Conservation (phyloP, 2,797 vertebrate genomes). For the Taeniopygia guttata region DNA sequence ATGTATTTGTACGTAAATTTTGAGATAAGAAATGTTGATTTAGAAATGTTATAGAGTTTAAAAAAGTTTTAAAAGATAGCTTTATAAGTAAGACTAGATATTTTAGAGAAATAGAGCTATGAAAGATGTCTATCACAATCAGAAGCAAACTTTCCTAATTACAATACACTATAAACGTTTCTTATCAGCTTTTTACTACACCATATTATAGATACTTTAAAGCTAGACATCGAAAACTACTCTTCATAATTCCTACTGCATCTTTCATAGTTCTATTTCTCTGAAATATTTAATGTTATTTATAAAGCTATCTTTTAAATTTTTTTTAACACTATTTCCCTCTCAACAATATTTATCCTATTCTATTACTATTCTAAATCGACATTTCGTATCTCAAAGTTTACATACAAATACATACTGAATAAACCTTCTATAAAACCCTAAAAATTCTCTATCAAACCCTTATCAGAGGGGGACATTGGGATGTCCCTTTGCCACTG, state of each 20-base stretch:
- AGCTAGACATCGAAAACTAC: too few relatives aligned
- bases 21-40: background rate
- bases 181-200: too few relatives aligned
- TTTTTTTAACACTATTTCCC: background rate
- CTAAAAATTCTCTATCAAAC: background rate
- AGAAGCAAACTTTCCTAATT: too few relatives aligned
- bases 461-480: rapidly evolving
- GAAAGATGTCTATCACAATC: too few relatives aligned
- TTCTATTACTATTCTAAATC: background rate
- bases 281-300: background rate
- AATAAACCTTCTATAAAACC: background rate
- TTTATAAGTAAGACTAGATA: background rate
- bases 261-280: background rate
- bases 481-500: background rate
- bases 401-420: background rate
- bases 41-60: background rate
- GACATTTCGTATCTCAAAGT: background rate
- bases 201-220: too few relatives aligned
- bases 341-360: background rate
- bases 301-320: background rate
- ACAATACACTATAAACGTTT: too few relatives aligned
- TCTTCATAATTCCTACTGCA: too few relatives aligned
- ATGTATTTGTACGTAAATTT: background rate
- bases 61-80: background rate
- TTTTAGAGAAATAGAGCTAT: background rate